Conservation (phyloP, 2,888 invertebrate species). For the Latrodectus hesperus region DNA sequence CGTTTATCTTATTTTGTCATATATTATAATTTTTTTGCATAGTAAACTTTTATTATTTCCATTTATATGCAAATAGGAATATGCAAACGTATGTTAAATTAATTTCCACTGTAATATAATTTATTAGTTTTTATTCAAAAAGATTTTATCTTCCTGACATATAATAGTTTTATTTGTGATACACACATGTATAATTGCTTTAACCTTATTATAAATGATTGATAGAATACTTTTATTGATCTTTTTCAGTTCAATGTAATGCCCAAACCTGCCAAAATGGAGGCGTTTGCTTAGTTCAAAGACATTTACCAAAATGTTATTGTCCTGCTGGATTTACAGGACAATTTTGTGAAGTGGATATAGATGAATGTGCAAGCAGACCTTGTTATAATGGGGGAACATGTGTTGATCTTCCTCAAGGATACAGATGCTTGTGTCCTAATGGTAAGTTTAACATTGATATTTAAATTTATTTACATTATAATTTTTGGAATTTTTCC, state of each 20-base stretch:
- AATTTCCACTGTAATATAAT: too few relatives aligned
- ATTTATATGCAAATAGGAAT: too few relatives aligned
- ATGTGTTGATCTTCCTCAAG: constrained; percentile 93
- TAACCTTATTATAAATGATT: neutral
- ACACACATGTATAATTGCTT: too few relatives aligned
- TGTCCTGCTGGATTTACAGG: constrained; percentile 97
- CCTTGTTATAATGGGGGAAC: constrained; percentile 95
- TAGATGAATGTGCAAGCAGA: constrained; percentile 94
- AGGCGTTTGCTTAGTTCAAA: constrained; percentile 89
- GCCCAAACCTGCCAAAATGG: constrained; percentile 93
- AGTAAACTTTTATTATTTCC: too few relatives aligned
- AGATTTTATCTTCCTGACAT: too few relatives aligned
- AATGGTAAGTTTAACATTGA: constrained; percentile 76
- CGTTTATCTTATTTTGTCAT: too few relatives aligned
- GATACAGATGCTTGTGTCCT: constrained; percentile 91
- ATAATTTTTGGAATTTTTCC: too few relatives aligned
- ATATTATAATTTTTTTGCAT: too few relatives aligned
- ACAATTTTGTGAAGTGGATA: constrained; percentile 92
- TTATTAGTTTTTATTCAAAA: too few relatives aligned
- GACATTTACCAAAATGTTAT: constrained; percentile 91
- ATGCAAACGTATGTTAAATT: too few relatives aligned
- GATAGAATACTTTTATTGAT: neutral
- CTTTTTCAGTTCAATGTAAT: constrained; percentile 83
- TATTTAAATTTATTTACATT: neutral
- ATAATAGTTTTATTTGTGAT: too few relatives aligned